phyloP scores from a whole-genome alignment of 1,140 invertebrate genomes.

The Leptopilina boulardi region DNA sequence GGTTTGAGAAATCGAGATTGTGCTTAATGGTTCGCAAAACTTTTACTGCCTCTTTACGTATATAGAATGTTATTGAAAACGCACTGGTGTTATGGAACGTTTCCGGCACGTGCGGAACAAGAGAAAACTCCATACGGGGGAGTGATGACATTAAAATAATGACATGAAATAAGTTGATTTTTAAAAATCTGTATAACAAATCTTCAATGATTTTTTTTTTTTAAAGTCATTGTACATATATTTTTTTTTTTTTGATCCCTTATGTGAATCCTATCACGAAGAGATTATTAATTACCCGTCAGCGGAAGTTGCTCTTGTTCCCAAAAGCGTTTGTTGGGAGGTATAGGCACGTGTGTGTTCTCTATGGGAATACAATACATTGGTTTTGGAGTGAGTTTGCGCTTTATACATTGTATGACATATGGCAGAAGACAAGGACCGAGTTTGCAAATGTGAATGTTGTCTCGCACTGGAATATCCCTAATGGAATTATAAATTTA shows the following conservation, averaged over 20 bases:
- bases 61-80: background rate
- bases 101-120: conserved; percentile 52
- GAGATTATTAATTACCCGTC: conserved; percentile 7
- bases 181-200: background rate
- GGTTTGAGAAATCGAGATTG: conserved; percentile 44
- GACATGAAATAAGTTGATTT: too few species aligned
- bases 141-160: background rate
- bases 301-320: conserved; percentile 7
- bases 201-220: background rate
- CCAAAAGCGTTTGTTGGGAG: conserved; percentile 29
- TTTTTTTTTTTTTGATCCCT: too few species aligned
- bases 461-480: conserved; percentile 57
- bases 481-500: conserved; percentile 73
- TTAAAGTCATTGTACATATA: background rate
- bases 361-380: background rate
- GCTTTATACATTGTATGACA: conserved; percentile 59
- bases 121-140: background rate
- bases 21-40: conserved; percentile 53
- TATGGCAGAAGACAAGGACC: conserved; percentile 41
- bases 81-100: conserved; percentile 48
- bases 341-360: conserved; percentile 36
- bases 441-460: conserved; percentile 62
- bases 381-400: conserved; percentile 24
- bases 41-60: conserved; percentile 52
- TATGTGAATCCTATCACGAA: background rate